Evolutionary conservation across 2,888 invertebrate genomes (phyloP), one percentile per base, ranked within the genome.

Genomic region (Eristalis pertinax): DNA sequence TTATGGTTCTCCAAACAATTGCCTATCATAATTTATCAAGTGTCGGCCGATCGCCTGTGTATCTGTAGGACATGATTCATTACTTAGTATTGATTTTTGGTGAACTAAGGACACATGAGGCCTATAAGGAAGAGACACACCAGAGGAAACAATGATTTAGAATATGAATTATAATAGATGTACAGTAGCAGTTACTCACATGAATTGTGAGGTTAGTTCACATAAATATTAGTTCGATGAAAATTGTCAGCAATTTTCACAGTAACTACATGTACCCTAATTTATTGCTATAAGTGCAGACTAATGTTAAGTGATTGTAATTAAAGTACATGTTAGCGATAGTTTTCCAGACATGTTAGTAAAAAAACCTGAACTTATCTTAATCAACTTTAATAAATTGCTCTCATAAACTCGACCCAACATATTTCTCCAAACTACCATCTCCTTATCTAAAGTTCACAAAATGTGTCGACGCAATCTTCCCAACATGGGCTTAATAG

Each of bases 21-120:
- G 83, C 83, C 87, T 78, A 72, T 78, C 75, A 84, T 87, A 87
- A 87, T 87, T 84, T 87, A 84, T 87, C 87, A 87, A 76, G 68
- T 68, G 79, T 84, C 72, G 68, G 78, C 58, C 64, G 72, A 82
- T 82, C 82, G 82, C 63, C 81, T 73, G 13, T 60, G 60, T 60
- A 60, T 60, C 64, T 68, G 73, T 77, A 43, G 43, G 69, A 75
- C 63, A 75, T 87, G 83, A 87, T 83, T 87, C 86, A 76, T 83
- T 79, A 83, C 35, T 4, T 22, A 26, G 62, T 82, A 86, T 82
- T 86, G 85, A 82, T 82, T 86, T 32, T 83, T 79, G 56, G 29
- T 69, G 65, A 65, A 76, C 64, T 60, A 65, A 63, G 69, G 67
- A 70, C 79, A 78, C 78, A 84, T 75, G 65, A 84, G 75, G 75